Conservation (phyloP, 1,140 invertebrate genomes). For the Drusus annulatus region DNA sequence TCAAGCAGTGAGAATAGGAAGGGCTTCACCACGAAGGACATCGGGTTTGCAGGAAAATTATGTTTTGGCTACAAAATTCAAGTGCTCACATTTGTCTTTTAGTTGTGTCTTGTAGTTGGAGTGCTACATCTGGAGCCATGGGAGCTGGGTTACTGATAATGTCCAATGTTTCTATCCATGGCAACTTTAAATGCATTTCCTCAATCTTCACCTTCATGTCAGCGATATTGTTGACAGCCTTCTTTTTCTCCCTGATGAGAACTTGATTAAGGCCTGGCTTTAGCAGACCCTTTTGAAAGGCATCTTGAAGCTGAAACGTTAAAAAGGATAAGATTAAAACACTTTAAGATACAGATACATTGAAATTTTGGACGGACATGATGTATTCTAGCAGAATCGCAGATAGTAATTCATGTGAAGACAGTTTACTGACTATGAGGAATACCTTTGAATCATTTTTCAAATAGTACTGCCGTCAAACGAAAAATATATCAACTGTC, state of each 20-base stretch:
- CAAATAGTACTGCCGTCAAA: too few species aligned
- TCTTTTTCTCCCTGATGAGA: conserved; percentile 73
- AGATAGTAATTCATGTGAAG: too few species aligned
- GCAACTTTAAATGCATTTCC: conserved; percentile 80
- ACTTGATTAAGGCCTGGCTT: conserved; percentile 88
- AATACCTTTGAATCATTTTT: too few species aligned
- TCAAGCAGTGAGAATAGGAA: too few species aligned
- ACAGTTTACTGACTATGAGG: too few species aligned
- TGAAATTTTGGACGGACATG: too few species aligned
- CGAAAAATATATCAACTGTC: too few species aligned
- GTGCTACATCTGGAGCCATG: conserved; percentile 84
- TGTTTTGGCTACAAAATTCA: conserved; percentile 54
- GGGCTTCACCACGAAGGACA: too few species aligned
- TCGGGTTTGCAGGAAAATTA: too few species aligned
- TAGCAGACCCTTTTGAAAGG: conserved; percentile 84
- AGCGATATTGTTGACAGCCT: conserved; percentile 78
- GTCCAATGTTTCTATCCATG: conserved; percentile 91
- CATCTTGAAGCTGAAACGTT: conserved; percentile 81
- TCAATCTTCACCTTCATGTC: conserved; percentile 81
- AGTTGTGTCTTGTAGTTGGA: conserved; percentile 83
- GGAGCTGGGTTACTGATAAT: conserved; percentile 82
- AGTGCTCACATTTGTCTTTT: conserved; percentile 75
- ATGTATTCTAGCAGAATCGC: too few species aligned
- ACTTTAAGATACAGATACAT: too few species aligned
- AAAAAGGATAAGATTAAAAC: too few species aligned